Evolutionary conservation across 2,888 invertebrate species (phyloP), one percentile per base, ranked within the genome.

Genomic region (Masnerella sp.): DNA sequence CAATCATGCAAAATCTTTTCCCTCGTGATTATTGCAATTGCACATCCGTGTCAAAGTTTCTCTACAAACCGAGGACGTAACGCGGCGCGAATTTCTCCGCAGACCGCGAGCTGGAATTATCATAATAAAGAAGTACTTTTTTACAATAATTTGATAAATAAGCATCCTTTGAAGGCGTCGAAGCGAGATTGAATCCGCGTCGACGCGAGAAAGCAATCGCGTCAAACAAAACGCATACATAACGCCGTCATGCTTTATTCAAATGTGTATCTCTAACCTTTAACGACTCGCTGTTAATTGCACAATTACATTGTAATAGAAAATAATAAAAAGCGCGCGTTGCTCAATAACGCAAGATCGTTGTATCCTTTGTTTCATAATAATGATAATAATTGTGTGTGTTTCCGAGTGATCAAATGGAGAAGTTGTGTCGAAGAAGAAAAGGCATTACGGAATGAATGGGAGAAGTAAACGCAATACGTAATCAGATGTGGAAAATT

Each of bases 191-290:
- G 58, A 67, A n/a, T n/a, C n/a, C n/a, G 45, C 43, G 5, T 20
- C 30, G 17, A 4, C 62, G 45, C 51, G 22, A 34, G 5, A 14
- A 47, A 51, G 20, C 47, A 47, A 52, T 69, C 20, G 40, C 36
- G 70, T 70, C 42, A 61, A 62, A 49, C 40, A 12, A 42, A 40
- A 54, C 11, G 25, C 42, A 34, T 14, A 15, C 25, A 40, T n/a
- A n/a, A n/a, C n/a, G n/a, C n/a, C n/a, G n/a, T n/a, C n/a, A n/a
- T n/a, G n/a, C n/a, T n/a, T n/a, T n/a, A 34, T 71, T 64, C 52
- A 58, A 58, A 71, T 62, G 62, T 30, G 38, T 62, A 65, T 47
- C 47, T 42, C 65, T 72, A 72, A 67, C 67, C 67, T 72, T 61
- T 67, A 67, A 32, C 61, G 40, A 47, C 49, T 54, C 52, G 40